Percentiles rank a stretch among this genome's conserved stretches.
These are phyloP conservation scores for Protophormia terraenovae DNA, from an alignment of 2,888 invertebrate genomes.

Conservation along the genomic window DNA sequence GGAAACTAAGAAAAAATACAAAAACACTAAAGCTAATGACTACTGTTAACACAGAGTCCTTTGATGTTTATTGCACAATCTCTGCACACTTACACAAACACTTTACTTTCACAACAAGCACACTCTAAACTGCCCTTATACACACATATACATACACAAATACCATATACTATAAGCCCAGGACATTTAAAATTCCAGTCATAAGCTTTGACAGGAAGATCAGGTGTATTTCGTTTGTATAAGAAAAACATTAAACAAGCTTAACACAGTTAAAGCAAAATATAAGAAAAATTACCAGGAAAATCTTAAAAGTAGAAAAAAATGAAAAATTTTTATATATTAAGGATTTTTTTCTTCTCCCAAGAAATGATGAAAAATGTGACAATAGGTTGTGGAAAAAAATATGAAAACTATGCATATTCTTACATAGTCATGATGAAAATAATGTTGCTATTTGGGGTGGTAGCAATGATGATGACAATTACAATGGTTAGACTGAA, in stretches of 20 bases:
- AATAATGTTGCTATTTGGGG: not conserved
- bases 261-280: conserved; percentile 42
- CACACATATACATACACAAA: not conserved
- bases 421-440: not conserved
- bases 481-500: conserved; percentile 12
- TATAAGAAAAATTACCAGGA: not conserved
- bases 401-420: conserved; percentile 8
- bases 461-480: not conserved
- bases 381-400: conserved; percentile 35
- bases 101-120: too few species aligned
- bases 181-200: conserved; percentile 64
- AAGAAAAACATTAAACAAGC: conserved; percentile 58
- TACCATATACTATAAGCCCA: conserved; percentile 25
- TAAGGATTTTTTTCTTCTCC: conserved; percentile 11
- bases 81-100: conserved; percentile 8
- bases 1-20: conserved; percentile 5
- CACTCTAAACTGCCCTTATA: conserved; percentile 4
- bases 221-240: conserved; percentile 49
- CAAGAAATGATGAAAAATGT: conserved; percentile 54
- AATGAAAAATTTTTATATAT: not conserved
- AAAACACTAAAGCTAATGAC: conserved; percentile 51
- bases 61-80: conserved; percentile 37
- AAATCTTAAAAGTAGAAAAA: not conserved
- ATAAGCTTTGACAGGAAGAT: conserved; percentile 57
- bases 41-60: conserved; percentile 15